Conservation (phyloP, 2,797 vertebrate species). For the Taeniopygia guttata region DNA sequence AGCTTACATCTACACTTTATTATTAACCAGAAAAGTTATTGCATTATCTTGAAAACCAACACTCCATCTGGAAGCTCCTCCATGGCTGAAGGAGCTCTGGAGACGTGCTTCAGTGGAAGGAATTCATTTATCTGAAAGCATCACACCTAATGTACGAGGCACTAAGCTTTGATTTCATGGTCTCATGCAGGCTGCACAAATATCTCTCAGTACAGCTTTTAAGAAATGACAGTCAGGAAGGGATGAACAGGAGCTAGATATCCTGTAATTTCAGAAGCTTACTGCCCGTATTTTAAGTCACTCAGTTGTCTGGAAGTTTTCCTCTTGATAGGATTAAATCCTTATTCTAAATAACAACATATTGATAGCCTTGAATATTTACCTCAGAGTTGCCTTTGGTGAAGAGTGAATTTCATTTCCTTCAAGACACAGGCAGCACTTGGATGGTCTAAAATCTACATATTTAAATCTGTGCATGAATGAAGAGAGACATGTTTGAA, state of each 20-base stretch:
- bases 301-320: constrained; percentile 2
- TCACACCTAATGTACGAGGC: neutral
- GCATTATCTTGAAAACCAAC: constrained; percentile 46
- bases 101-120: constrained; percentile 41
- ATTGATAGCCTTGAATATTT: neutral
- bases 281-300: neutral
- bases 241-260: neutral
- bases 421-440: neutral
- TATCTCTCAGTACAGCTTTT: constrained; percentile 30
- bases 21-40: constrained; percentile 51
- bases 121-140: constrained; percentile 37
- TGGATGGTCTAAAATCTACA: neutral
- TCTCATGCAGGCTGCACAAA: constrained; percentile 50
- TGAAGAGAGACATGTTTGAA: neutral
- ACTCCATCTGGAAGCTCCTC: constrained; percentile 42
- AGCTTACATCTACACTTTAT: constrained; percentile 23
- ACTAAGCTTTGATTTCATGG: constrained; percentile 60
- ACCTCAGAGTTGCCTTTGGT: neutral
- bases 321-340: neutral
- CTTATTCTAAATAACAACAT: neutral
- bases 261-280: constrained; percentile 11
- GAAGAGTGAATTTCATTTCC: neutral
- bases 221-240: constrained; percentile 9
- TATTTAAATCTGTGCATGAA: neutral
- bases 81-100: constrained; percentile 25